phyloP scores from a whole-genome alignment of 2,797 vertebrate genomes.

The Pipistrellus pipistrellus region DNA sequence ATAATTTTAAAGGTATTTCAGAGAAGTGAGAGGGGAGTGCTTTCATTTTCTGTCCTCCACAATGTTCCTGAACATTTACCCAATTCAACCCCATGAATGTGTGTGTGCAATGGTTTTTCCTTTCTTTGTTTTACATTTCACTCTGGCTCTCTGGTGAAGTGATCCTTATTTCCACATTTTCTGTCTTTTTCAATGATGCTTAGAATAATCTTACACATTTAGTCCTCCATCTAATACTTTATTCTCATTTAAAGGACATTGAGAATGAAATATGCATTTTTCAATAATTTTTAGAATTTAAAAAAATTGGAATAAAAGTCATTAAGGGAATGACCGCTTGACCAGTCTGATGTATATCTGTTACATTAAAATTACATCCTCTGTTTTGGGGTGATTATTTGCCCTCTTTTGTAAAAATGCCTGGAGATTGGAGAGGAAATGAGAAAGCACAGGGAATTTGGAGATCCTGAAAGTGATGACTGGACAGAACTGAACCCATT shows the following conservation, averaged over 20 bases:
- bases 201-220: not conserved
- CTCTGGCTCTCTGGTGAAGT: not conserved
- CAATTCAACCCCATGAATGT: not conserved
- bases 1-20: not conserved
- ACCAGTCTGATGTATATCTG: not conserved
- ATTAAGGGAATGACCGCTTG: not conserved
- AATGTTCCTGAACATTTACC: not conserved
- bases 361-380: not conserved
- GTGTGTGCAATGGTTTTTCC: not conserved
- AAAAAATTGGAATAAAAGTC: slow-evolving; percentile 33
- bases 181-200: slow-evolving; percentile 18
- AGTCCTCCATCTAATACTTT: not conserved
- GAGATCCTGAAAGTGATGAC: not conserved
- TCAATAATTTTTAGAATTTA: not conserved
- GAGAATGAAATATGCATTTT: not conserved
- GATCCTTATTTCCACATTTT: not conserved
- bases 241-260: slow-evolving; percentile 11
- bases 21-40: not conserved
- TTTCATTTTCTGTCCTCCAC: not conserved
- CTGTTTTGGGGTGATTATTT: not conserved
- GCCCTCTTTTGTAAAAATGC: not conserved
- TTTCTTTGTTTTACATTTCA: not conserved
- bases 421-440: not conserved
- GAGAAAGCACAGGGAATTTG: not conserved
- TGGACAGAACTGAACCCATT: not conserved